These are phyloP conservation scores for Acromyrmex echinatior DNA, from an alignment of 1,140 invertebrate species.

Conservation along the genomic window DNA sequence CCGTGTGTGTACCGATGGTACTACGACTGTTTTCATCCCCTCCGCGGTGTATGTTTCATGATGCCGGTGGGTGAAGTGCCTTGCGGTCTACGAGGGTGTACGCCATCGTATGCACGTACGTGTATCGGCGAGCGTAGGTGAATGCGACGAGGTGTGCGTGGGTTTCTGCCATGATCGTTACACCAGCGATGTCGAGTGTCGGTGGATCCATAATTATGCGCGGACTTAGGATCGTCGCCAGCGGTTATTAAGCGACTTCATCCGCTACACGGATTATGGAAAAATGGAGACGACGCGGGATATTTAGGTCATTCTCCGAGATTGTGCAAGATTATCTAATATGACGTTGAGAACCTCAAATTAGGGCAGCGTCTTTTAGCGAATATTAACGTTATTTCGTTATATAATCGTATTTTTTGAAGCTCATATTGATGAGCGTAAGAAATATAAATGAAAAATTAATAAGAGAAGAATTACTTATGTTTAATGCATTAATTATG, in stretches of 20 bases:
- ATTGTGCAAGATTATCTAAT: slow-evolving; percentile 36
- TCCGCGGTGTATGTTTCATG: slow-evolving; percentile 48
- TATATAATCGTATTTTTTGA: background rate
- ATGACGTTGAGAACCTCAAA: background rate
- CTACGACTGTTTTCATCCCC: slow-evolving; percentile 67
- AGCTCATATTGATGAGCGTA: background rate
- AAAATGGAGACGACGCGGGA: slow-evolving; percentile 38
- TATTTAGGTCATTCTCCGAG: slow-evolving; percentile 38
- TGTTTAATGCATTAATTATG: background rate
- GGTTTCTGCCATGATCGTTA: slow-evolving; percentile 14
- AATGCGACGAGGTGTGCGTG: slow-evolving; percentile 36
- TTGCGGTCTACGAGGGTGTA: slow-evolving; percentile 64
- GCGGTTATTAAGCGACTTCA: slow-evolving; percentile 75
- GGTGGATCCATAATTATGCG: slow-evolving; percentile 73
- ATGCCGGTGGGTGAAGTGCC: slow-evolving; percentile 32
- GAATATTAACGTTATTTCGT: background rate
- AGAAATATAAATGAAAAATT: background rate
- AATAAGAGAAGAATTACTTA: background rate
- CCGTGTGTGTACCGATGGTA: slow-evolving; percentile 53
- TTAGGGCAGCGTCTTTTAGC: background rate
- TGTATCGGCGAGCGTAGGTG: slow-evolving; percentile 17
- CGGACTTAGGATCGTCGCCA: slow-evolving; percentile 70
- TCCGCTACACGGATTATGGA: slow-evolving; percentile 64
- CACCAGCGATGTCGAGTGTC: slow-evolving; percentile 59
- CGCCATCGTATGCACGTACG: slow-evolving; percentile 1